Conservation (phyloP, 2,113 vertebrate genomes). For the Campylorhamphus procurvoides region DNA sequence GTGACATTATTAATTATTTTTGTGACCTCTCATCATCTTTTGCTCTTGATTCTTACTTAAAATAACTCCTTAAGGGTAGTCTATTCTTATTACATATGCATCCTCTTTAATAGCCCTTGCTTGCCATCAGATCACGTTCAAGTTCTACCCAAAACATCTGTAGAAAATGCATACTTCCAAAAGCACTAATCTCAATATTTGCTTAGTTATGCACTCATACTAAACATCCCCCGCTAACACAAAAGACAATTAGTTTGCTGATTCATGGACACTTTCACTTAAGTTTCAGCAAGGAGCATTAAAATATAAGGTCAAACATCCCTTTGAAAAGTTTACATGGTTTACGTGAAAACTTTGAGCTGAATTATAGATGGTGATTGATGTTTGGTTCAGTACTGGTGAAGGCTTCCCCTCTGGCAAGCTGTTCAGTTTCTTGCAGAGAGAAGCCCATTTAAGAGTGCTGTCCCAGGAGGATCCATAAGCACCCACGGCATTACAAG, state of each 20-base stretch:
- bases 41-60: not conserved
- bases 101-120: not conserved
- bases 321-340: not conserved
- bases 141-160: not conserved
- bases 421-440: not conserved
- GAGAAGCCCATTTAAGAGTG: not conserved
- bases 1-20: not conserved
- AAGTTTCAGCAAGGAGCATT: not conserved
- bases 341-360: not conserved
- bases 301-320: not conserved
- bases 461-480: not conserved
- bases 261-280: not conserved
- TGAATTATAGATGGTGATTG: not conserved
- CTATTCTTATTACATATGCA: not conserved
- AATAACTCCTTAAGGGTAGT: not conserved
- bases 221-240: conserved; percentile 6
- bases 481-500: fast-evolving
- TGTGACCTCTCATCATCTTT: not conserved
- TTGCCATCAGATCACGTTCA: not conserved
- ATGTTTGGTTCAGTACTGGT: not conserved
- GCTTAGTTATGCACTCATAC: not conserved
- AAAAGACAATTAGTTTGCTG: conserved; percentile 40
- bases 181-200: conserved; percentile 34
- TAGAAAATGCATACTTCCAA: not conserved
- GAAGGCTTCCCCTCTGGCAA: not conserved